A percentile compares a stretch with the other conserved stretches of the same genome.
These are phyloP conservation scores for Halocynthia roretzi DNA, from an alignment of 23 tunicate genomes.

Conservation along the genomic window DNA sequence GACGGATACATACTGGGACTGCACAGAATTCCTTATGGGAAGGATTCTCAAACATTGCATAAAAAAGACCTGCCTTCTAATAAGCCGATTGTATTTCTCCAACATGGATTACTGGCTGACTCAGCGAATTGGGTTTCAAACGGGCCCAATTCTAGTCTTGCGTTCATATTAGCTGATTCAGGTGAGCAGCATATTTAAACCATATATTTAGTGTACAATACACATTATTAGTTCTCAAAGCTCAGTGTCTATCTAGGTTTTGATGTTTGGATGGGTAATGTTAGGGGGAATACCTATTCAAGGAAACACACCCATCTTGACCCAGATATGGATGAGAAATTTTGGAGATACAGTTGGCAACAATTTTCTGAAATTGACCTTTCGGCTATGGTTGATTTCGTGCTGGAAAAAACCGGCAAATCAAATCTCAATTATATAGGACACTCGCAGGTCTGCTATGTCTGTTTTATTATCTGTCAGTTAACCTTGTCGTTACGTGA, in stretches of 20 bases:
- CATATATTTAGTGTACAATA: no score
- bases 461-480: not conserved
- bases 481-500: not conserved
- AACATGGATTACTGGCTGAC: conserved; percentile 92
- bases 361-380: conserved; percentile 77
- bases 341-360: conserved; percentile 95
- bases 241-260: conserved; percentile 32
- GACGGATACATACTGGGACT: conserved; percentile 87
- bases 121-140: conserved; percentile 79
- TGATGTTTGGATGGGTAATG: conserved; percentile 96
- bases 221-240: no score
- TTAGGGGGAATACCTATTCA: conserved; percentile 80
- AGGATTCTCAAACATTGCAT: not conserved
- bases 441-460: conserved; percentile 49
- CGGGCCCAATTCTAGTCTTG: conserved; percentile 56
- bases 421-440: conserved; percentile 57
- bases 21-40: conserved; percentile 43
- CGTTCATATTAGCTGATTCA: conserved; percentile 62
- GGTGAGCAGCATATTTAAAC: not conserved
- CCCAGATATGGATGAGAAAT: conserved; percentile 61
- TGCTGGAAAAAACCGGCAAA: conserved; percentile 36
- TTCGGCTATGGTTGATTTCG: conserved; percentile 75
- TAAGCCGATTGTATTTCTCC: conserved; percentile 71
- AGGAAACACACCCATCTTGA: conserved; percentile 48
- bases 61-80: not conserved